A percentile compares a stretch with the other conserved stretches of the same genome.
Evolutionary conservation across 2,888 invertebrate species (phyloP).

Genomic region (Allophyes oxyacanthae): DNA sequence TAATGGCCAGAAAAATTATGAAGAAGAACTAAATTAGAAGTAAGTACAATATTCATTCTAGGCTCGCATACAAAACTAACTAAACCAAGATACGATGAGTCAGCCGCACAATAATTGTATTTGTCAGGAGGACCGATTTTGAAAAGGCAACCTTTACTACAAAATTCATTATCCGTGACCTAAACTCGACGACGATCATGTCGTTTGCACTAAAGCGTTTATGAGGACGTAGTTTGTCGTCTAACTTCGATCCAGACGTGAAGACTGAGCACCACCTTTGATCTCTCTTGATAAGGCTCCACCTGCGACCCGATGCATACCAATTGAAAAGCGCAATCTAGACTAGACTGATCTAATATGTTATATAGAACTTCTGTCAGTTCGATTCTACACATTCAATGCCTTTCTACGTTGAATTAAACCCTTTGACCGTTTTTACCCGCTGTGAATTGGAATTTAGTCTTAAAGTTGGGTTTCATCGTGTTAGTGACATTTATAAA

Average conservation of each 20-base stretch:
- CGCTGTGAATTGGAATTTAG: background rate
- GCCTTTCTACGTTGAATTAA: constrained; percentile 11
- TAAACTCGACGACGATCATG: constrained; percentile 16
- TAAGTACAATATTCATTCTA: background rate
- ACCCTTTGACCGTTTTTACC: constrained; percentile 11
- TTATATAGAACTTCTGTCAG: constrained; percentile 16
- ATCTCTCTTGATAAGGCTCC: constrained; percentile 43
- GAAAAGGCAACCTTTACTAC: constrained; percentile 10
- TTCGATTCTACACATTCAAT: constrained; percentile 1
- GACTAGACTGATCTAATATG: constrained; percentile 21
- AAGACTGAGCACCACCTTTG: constrained; percentile 50
- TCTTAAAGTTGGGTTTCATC: too few relatives aligned
- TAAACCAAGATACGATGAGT: background rate
- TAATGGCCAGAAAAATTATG: too few relatives aligned
- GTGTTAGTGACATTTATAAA: background rate
- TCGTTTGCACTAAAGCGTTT: constrained; percentile 36
- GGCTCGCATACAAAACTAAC: background rate
- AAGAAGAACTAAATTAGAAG: too few relatives aligned
- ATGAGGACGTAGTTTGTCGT: constrained; percentile 27
- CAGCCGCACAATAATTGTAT: background rate
- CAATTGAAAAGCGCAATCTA: constrained; percentile 39
- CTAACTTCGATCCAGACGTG: constrained; percentile 28
- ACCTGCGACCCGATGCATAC: constrained; percentile 43
- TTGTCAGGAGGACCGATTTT: background rate
- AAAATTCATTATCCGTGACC: constrained; percentile 21